A percentile compares a stretch with the other conserved stretches of the same genome.
Conservation (phyloP, 1,140 invertebrate species). For the Apis laboriosa region DNA sequence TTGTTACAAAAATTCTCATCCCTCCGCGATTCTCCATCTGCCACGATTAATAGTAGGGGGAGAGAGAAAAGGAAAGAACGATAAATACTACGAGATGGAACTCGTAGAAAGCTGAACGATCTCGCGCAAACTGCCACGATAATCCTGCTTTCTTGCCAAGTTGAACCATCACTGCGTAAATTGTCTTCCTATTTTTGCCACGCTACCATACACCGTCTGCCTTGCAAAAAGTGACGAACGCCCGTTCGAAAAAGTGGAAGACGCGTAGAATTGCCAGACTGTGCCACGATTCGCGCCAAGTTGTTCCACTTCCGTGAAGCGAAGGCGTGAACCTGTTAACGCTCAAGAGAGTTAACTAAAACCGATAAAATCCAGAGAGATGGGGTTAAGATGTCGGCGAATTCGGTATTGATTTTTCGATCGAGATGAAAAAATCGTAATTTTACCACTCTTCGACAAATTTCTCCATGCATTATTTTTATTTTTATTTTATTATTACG, state of each 20-base stretch:
- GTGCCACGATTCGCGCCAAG: background rate
- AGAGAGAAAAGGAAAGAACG: too few species aligned
- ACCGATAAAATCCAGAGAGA: too few species aligned
- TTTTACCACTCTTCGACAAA: too few species aligned
- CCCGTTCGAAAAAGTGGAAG: background rate
- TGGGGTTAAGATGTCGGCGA: too few species aligned
- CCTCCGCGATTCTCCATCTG: too few species aligned
- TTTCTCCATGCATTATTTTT: too few species aligned
- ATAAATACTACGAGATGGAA: background rate
- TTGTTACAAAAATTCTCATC: background rate
- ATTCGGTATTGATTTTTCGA: too few species aligned
- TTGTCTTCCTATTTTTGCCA: constrained; percentile 1
- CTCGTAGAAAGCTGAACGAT: background rate
- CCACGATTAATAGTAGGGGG: too few species aligned
- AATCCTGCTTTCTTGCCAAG: constrained; percentile 2
- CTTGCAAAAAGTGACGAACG: constrained; percentile 17
- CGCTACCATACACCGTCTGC: background rate
- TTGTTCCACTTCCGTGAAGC: background rate
- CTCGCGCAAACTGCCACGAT: background rate
- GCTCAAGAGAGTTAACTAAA: too few species aligned
- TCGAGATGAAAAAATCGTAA: too few species aligned
- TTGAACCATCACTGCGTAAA: constrained; percentile 2
- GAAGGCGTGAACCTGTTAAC: too few species aligned
- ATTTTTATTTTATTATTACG: too few species aligned
- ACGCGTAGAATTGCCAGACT: background rate